Evolutionary conservation across 2,797 vertebrate species (phyloP).

Genomic region (Okamejei kenojei): DNA sequence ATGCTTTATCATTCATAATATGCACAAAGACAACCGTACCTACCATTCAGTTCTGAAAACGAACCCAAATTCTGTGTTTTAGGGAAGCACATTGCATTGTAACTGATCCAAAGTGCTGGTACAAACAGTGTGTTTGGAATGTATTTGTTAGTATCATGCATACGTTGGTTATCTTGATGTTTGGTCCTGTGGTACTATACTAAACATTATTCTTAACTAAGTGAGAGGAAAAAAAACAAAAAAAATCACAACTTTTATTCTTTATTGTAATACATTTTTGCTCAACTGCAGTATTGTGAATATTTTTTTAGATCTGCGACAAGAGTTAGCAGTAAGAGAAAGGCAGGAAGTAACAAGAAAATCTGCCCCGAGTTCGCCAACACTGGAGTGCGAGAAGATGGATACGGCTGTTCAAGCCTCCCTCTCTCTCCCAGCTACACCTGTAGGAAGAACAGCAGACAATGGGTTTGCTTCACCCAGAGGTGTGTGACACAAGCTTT

Average conservation of each 20-base stretch:
- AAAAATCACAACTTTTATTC: neutral
- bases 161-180: neutral
- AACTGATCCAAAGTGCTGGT: neutral
- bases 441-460: conserved; percentile 78
- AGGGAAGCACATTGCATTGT: neutral
- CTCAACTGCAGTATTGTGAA: neutral
- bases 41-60: neutral
- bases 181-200: too few species aligned
- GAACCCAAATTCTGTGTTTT: neutral
- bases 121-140: too few species aligned
- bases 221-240: neutral
- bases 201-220: neutral
- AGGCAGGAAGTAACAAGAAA: conserved; percentile 79
- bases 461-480: conserved; percentile 77
- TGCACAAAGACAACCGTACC: neutral
- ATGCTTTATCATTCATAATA: neutral
- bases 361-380: conserved; percentile 91
- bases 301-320: conserved; percentile 72
- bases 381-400: conserved; percentile 82
- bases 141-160: neutral
- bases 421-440: conserved; percentile 88
- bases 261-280: neutral
- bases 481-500: conserved; percentile 56
- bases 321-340: conserved; percentile 88
- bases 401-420: conserved; percentile 88